Conservation (phyloP, 2,113 vertebrate species). For the Pycnonotus jocosus region DNA sequence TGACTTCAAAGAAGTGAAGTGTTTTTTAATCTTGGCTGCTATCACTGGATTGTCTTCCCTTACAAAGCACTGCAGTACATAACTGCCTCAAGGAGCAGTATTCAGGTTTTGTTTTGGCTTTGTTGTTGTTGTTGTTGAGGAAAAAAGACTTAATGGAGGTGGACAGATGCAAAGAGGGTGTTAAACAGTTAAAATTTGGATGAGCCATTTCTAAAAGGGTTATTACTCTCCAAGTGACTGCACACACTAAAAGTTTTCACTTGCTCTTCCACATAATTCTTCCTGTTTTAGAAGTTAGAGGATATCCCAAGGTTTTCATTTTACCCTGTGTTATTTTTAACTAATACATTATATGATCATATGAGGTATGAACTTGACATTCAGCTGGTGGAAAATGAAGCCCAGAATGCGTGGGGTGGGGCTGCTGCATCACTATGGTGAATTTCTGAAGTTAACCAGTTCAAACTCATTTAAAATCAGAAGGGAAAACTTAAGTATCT, state of each 20-base stretch:
- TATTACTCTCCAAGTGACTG: background rate
- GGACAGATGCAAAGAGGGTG: background rate
- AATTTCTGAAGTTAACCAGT: background rate
- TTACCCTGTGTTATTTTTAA: background rate
- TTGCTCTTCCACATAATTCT: background rate
- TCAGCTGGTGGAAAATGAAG: background rate
- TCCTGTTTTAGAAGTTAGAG: background rate
- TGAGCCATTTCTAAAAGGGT: background rate
- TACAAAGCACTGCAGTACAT: background rate
- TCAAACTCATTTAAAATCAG: background rate
- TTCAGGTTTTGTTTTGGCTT: background rate
- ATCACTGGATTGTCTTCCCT: background rate
- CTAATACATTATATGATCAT: background rate
- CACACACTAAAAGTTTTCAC: background rate
- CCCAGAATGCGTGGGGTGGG: background rate
- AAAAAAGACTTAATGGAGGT: background rate
- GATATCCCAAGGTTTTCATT: background rate
- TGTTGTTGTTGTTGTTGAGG: background rate
- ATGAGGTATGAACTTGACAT: background rate
- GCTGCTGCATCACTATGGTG: background rate
- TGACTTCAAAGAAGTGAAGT: background rate
- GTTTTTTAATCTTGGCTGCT: background rate
- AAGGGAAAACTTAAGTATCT: background rate
- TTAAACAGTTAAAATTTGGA: background rate
- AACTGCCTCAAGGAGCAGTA: background rate